phyloP scores from a whole-genome alignment of 2,113 vertebrate species.

The Machaerirhynchus nigripectus region DNA sequence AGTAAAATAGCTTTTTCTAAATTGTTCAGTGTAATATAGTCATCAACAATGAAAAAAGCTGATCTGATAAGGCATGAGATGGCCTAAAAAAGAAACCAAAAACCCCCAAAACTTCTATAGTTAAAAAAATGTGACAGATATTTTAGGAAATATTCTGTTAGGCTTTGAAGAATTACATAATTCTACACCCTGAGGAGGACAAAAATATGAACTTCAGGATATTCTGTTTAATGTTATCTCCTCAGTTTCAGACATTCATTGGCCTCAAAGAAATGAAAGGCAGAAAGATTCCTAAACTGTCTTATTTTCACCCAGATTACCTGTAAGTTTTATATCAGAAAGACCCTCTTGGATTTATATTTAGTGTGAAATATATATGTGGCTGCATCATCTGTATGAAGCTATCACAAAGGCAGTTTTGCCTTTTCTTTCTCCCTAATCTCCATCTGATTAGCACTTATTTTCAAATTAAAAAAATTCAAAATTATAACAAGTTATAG shows the following conservation, averaged over 20 bases:
- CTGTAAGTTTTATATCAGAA: not conserved
- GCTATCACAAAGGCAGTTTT: not conserved
- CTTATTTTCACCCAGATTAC: not conserved
- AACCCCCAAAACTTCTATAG: accelerated
- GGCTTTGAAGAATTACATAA: not conserved
- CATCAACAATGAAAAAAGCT: not conserved
- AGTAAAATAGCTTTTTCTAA: not conserved
- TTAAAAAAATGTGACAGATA: not conserved
- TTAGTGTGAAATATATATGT: not conserved
- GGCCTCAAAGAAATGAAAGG: not conserved
- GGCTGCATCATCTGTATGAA: not conserved
- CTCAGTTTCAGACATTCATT: not conserved
- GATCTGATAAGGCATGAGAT: not conserved
- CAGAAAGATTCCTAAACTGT: not conserved
- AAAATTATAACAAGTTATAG: not conserved
- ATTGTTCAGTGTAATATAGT: not conserved
- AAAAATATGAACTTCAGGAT: not conserved
- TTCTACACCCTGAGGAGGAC: not conserved
- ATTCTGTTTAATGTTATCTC: not conserved
- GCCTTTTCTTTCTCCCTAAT: not conserved
- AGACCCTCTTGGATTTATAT: not conserved
- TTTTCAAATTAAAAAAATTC: not conserved
- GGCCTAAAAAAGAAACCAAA: not conserved
- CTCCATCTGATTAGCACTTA: not conserved
- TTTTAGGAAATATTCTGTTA: not conserved